Evolutionary conservation across 35 echinoderm and acorn worm species (phyloP).

Genomic region (Apostichopus californicus): DNA sequence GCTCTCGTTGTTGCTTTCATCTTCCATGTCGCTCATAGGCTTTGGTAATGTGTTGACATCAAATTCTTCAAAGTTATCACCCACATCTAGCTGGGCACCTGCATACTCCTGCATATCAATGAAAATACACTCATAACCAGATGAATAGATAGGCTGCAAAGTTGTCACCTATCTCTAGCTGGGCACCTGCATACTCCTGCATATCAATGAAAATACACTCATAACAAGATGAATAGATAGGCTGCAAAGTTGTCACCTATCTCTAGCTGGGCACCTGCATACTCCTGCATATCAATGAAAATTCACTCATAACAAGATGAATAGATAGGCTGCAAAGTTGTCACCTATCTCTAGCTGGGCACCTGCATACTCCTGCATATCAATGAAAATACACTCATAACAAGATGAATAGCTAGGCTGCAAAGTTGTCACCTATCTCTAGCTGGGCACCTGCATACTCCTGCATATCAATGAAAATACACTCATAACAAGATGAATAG

Average conservation of each 20-base stretch:
- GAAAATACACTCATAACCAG: neutral
- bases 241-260: conserved; percentile 37
- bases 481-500: neutral
- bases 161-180: too few relatives aligned
- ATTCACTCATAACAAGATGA: neutral
- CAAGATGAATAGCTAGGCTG: neutral
- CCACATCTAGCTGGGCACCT: conserved; percentile 58
- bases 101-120: conserved; percentile 33
- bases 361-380: conserved; percentile 54
- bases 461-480: neutral
- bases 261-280: neutral
- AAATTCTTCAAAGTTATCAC: conserved; percentile 63
- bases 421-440: too few relatives aligned
- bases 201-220: too few relatives aligned
- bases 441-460: neutral
- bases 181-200: too few relatives aligned
- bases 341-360: conserved; percentile 52
- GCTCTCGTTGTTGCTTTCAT: neutral
- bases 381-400: neutral
- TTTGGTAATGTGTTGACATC: conserved; percentile 72
- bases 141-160: neutral
- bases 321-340: conserved; percentile 28
- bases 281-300: neutral
- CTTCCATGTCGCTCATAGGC: conserved; percentile 39
- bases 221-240: too few relatives aligned